Evolutionary conservation across 2,113 vertebrate species (phyloP).

Genomic region (Odocoileus virginianus): DNA sequence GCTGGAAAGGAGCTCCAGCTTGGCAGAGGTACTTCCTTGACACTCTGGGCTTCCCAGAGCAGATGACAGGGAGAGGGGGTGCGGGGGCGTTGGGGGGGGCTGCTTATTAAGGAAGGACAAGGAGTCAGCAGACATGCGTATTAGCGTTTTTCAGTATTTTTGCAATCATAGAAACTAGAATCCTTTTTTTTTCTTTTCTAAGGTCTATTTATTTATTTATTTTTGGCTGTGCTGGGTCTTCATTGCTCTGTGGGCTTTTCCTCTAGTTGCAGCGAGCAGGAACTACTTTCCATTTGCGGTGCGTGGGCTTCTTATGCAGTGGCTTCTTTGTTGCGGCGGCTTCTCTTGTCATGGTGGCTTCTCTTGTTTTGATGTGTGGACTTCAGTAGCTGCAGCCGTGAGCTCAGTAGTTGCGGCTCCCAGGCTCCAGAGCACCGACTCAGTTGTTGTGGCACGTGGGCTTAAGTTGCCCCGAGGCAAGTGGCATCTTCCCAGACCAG

Average conservation of each 20-base stretch:
- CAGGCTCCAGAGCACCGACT: not conserved
- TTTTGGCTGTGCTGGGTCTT: not conserved
- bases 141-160: not conserved
- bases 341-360: not conserved
- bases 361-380: not conserved
- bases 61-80: not conserved
- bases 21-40: constrained; percentile 25
- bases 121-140: not conserved
- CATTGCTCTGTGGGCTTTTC: not conserved
- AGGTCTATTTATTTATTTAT: not conserved
- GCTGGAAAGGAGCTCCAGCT: constrained; percentile 39
- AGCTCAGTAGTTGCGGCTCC: not conserved
- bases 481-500: not conserved
- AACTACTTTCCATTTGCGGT: not conserved
- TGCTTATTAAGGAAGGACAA: not conserved
- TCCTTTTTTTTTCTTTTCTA: not conserved
- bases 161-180: not conserved
- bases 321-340: not conserved
- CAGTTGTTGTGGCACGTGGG: not conserved
- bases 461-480: not conserved
- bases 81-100: rapidly evolving
- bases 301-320: not conserved
- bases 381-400: not conserved
- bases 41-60: constrained; percentile 53
- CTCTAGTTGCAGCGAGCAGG: not conserved